A percentile compares a stretch with the other conserved stretches of the same genome.
These are phyloP conservation scores for Pseudocheirus occidentalis DNA, from an alignment of 2,797 vertebrate species.

Conservation along the genomic window DNA sequence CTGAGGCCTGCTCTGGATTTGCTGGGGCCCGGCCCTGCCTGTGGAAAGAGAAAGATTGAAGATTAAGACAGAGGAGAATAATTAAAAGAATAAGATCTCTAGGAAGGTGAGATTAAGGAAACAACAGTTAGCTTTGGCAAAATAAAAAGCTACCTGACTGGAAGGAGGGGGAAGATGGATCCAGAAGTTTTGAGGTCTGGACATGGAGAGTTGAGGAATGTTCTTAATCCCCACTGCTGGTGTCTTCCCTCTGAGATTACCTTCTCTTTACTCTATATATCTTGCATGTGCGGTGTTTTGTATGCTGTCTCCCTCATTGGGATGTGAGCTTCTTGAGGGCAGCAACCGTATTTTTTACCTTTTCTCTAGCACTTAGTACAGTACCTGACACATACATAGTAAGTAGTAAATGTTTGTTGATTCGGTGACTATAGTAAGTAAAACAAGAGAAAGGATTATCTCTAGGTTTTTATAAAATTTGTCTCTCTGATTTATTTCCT, in stretches of 20 bases:
- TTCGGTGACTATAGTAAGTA: neutral
- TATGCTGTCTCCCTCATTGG: too few relatives aligned
- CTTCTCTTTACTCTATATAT: neutral
- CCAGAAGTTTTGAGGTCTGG: too few relatives aligned
- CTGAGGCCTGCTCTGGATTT: too few relatives aligned
- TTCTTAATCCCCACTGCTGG: too few relatives aligned
- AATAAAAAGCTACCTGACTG: too few relatives aligned
- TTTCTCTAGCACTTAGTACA: neutral
- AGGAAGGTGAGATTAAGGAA: neutral
- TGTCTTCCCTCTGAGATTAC: neutral
- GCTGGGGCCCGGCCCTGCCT: neutral
- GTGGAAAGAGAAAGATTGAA: neutral
- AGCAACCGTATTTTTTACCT: neutral
- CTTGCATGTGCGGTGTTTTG: too few relatives aligned
- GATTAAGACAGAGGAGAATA: neutral
- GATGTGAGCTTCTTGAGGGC: too few relatives aligned
- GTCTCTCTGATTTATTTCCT: neutral
- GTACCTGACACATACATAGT: neutral
- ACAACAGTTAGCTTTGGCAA: neutral
- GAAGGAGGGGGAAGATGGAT: too few relatives aligned
- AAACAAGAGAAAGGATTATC: neutral
- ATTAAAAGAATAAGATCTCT: neutral
- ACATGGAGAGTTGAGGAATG: too few relatives aligned
- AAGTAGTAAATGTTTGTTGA: neutral
- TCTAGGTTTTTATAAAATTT: neutral